A percentile compares a stretch with the other conserved stretches of the same genome.
Conservation (phyloP, 2,888 invertebrate species). For the Holacanthella duospinosa region DNA sequence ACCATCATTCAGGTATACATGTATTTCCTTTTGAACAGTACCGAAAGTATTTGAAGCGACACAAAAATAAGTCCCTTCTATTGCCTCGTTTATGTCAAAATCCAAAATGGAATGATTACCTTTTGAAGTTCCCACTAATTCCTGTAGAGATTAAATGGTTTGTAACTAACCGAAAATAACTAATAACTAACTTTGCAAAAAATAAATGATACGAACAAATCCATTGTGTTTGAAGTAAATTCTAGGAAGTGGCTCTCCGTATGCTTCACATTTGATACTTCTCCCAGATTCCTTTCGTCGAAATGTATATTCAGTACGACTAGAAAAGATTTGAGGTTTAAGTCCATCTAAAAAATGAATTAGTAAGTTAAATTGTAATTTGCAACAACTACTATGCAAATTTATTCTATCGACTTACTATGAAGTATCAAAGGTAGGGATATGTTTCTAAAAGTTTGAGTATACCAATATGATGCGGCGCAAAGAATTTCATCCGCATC, state of each 20-base stretch:
- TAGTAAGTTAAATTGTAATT: not conserved
- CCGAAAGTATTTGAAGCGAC: not conserved
- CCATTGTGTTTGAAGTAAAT: not conserved
- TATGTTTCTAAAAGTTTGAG: not conserved
- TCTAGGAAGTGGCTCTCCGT: not conserved
- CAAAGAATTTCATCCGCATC: not conserved
- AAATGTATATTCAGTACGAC: not conserved
- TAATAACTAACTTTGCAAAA: not conserved
- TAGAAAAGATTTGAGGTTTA: not conserved
- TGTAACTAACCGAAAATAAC: no score
- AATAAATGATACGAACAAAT: not conserved
- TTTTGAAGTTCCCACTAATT: not conserved
- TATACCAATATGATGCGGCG: not conserved
- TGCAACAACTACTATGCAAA: not conserved
- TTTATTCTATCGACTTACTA: not conserved
- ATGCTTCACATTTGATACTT: constrained; percentile 1
- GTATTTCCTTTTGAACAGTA: not conserved
- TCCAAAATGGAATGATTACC: not conserved
- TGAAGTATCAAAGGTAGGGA: not conserved
- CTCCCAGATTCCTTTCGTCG: not conserved
- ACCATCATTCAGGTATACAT: not conserved
- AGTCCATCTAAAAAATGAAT: not conserved
- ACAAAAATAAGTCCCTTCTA: not conserved
- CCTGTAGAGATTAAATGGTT: not conserved
- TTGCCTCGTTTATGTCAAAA: not conserved